These are phyloP conservation scores for Virgularia gustaviana DNA, from an alignment of 92 coral and sea anemone genomes.

Conservation along the genomic window DNA sequence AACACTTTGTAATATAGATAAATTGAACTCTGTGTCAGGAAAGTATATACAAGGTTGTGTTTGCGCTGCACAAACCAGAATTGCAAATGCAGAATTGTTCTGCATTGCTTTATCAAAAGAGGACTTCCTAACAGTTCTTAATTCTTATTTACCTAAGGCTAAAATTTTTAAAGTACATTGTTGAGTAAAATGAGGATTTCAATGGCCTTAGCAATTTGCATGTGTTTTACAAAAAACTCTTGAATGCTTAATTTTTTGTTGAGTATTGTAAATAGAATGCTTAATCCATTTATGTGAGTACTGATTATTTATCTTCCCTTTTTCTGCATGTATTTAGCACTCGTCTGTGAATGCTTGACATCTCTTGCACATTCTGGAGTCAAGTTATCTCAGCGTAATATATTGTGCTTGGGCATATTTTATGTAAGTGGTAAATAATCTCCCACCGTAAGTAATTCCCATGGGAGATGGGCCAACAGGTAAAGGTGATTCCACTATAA, in stretches of 20 bases:
- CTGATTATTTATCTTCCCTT: slow-evolving; percentile 33
- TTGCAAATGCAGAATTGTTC: too few species aligned
- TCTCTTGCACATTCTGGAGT: slow-evolving; percentile 99
- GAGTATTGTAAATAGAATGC: neutral
- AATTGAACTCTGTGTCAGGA: slow-evolving; percentile 23
- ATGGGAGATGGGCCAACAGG: neutral
- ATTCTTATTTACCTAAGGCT: too few species aligned
- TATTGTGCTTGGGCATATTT: slow-evolving; percentile 5
- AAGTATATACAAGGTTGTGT: slow-evolving; percentile 28
- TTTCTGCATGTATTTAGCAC: slow-evolving; percentile 24
- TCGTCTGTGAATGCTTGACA: slow-evolving; percentile 78
- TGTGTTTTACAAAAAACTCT: too few species aligned
- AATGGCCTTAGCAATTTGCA: too few species aligned
- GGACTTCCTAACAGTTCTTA: neutral
- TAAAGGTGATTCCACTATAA: neutral
- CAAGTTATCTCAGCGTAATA: slow-evolving; percentile 54
- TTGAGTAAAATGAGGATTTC: too few species aligned
- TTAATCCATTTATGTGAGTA: neutral
- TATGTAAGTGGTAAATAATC: slow-evolving; percentile 21
- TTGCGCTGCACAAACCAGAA: too few species aligned
- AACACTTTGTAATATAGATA: neutral
- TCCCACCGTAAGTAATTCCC: slow-evolving; percentile 19
- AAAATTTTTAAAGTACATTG: too few species aligned
- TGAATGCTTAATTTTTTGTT: neutral
- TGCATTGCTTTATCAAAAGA: too few species aligned